Base-by-base conservation (phyloP, 2,888 invertebrate genomes). In the Tipula helvola region DNA sequence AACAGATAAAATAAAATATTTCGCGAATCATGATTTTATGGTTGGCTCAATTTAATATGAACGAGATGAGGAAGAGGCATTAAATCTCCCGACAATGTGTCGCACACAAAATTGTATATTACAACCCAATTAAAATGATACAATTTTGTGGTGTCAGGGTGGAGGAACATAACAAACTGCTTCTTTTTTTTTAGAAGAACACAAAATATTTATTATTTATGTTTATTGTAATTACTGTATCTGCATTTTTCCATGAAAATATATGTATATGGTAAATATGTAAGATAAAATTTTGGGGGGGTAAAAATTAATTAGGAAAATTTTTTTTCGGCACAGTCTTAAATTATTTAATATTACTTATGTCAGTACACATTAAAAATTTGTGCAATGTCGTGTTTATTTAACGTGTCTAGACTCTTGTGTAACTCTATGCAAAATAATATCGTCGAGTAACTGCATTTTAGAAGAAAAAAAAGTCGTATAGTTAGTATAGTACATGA, bases 141-240 rank as follows among this genome's bases (percentile, higher is more conserved):
- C 71, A 10, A 44, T 44, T 52, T n/a, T 3, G 71, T 28, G 2
- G 28, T 71, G 28, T 28, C 2, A 28, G 71, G 12, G 28, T 28
- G 71, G 28, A 8, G 18, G 10, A 71, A 71, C 28, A 71, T 71
- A 28, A 28, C 71, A 71, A 18, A 71, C 8, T 71, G 71, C 71
- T 71, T 71, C 8, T 71, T 57, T 18, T 28, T 1, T 28, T 1
- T 71, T 44, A 57, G 16, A 57, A 28, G 52, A 52, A 5, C 71
- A 71, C 28, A 71, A 57, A 57, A 57, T 28, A 1, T 28, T 52
- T 71, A 71, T 71, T 71, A 71, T 71, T 71, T 71, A 71, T 71
- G 71, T 71, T 71, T 71, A 71, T 71, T 71, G 71, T 71, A 71
- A 71, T 71, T 71, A 71, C 71, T 71, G 71, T 71, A 71, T 71